Evolutionary conservation across 2,113 vertebrate genomes (phyloP), one percentile per base, ranked within the genome.

Genomic region (Myrmecobius fasciatus): DNA sequence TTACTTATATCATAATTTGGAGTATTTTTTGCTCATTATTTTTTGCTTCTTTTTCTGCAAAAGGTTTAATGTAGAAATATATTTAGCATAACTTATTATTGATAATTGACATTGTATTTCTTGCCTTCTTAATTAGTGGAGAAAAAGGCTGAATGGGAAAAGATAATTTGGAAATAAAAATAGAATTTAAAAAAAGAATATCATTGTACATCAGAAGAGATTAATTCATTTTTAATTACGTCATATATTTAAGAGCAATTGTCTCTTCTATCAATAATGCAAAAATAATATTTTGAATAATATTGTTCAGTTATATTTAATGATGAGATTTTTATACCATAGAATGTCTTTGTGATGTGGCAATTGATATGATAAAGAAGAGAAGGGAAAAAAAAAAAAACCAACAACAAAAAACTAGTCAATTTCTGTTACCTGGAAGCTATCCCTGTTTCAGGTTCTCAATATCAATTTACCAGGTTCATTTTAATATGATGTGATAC

Each of bases 61-160:
- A 2, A 10, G 14, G 3, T 67, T 12, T 36, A 67, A 67, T 36
- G 26, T 31, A 60, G 26, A 60, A 67, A 36, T 67, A 17, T 14
- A 31, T 67, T 67, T 67, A 12, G 22, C 6, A 14, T 67, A 11
- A 36, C 31, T 67, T 67, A 0, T 17, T 67, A 17, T 67, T 12
- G 2, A 36, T 36, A 14, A 67, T 17, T 12, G 0, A 1, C 12
- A 36, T 8, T 49, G 49, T 3, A 36, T 67, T 67, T 67, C 31
- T 67, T 67, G 4, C 10, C 11, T 14, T 67, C 36, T 67, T 12
- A 67, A 67, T 60, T 26, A 0, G 0, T 31, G 49, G 9, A 3
- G 26, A 2, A 0, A 11, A 1, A 28, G 28, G 9, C 5, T 60
- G 28, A 10, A 17, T 36, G 11, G 12, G 36, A 10, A 1, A 28